These are phyloP conservation scores for Notodonta ziczac DNA, from an alignment of 2,888 invertebrate species.

Conservation along the genomic window DNA sequence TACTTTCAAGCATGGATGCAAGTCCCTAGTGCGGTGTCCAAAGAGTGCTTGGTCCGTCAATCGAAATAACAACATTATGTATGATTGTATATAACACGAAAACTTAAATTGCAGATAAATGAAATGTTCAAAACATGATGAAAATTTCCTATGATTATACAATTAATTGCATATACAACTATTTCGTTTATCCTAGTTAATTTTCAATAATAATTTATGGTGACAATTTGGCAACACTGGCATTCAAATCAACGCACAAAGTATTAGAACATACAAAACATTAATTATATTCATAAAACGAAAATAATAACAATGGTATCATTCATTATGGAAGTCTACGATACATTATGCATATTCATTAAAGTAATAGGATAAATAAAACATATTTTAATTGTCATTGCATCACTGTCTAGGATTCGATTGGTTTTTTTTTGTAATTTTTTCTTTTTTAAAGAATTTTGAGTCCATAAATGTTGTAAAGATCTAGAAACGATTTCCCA, in stretches of 20 bases:
- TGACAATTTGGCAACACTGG: slow-evolving; percentile 23
- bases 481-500: too few species aligned
- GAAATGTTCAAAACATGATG: background rate
- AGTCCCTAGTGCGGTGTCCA: too few species aligned
- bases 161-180: too few species aligned
- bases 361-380: slow-evolving; percentile 30
- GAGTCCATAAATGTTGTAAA: too few species aligned
- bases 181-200: too few species aligned
- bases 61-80: slow-evolving; percentile 11
- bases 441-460: too few species aligned
- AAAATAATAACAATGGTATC: slow-evolving; percentile 37
- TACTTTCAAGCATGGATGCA: too few species aligned
- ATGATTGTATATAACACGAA: slow-evolving; percentile 8
- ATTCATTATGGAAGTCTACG: slow-evolving; percentile 30
- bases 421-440: too few species aligned
- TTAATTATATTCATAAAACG: slow-evolving; percentile 39
- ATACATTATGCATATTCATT: slow-evolving; percentile 16
- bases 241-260: slow-evolving; percentile 19
- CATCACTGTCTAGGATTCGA: slow-evolving; percentile 20
- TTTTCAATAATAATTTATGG: background rate
- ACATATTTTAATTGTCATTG: slow-evolving; percentile 30
- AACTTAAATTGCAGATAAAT: background rate
- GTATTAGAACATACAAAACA: slow-evolving; percentile 23
- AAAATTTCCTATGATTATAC: background rate
- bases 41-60: too few species aligned